Percentiles rank a stretch among this genome's conserved stretches.
phyloP scores from a whole-genome alignment of 2,113 vertebrate species.

The Gnathonemus echidnorhynchus region DNA sequence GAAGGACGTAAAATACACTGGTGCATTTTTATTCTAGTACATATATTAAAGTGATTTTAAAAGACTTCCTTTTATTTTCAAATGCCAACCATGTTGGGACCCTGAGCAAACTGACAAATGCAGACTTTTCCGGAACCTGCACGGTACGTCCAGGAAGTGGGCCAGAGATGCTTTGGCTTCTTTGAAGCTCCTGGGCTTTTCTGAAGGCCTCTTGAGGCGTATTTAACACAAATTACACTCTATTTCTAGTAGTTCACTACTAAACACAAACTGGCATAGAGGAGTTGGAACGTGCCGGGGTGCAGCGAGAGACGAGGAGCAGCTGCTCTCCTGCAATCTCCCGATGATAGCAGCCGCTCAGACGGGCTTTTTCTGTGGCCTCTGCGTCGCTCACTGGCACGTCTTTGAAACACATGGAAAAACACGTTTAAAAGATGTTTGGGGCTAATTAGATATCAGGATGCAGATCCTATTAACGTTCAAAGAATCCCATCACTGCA shows the following conservation, averaged over 20 bases:
- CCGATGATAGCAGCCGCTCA: slow-evolving; percentile 48
- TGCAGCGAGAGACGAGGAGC: slow-evolving; percentile 57
- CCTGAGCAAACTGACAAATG: neutral
- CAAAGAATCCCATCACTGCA: slow-evolving; percentile 15
- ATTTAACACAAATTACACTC: neutral
- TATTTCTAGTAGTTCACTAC: slow-evolving; percentile 19
- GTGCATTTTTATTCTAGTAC: neutral
- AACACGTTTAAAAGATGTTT: neutral
- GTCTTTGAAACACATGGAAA: neutral
- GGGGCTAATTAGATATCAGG: neutral
- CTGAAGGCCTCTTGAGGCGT: neutral
- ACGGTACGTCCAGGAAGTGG: neutral
- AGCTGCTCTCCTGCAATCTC: slow-evolving; percentile 53
- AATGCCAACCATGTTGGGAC: neutral
- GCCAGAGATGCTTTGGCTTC: neutral
- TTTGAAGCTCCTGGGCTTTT: neutral
- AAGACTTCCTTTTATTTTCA: neutral
- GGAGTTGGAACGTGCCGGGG: slow-evolving; percentile 35
- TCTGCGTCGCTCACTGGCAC: neutral
- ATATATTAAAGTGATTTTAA: neutral
- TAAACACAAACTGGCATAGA: slow-evolving; percentile 43
- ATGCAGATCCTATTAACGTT: slow-evolving; percentile 17
- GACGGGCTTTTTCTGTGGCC: neutral
- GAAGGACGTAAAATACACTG: neutral
- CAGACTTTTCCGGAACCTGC: neutral